Conservation (phyloP, 2,888 invertebrate species). For the Pogonocherus hispidulus region DNA sequence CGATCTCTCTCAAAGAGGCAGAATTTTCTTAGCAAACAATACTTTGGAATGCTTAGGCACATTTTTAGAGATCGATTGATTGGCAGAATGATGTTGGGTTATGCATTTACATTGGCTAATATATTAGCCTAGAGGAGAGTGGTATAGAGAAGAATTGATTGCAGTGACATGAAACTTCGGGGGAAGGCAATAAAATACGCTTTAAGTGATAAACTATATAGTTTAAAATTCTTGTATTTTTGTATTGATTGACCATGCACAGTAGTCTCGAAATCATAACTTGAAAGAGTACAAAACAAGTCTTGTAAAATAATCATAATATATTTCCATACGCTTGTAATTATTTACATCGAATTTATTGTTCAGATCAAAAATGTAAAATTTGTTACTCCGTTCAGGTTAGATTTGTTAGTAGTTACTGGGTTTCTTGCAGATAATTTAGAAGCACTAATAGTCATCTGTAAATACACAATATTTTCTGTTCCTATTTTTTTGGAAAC, state of each 20-base stretch:
- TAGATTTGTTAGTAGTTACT: neutral
- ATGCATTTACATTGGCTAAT: neutral
- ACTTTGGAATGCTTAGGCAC: too few species aligned
- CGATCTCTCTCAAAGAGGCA: neutral
- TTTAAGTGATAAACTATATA: constrained; percentile 58
- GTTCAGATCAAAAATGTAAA: neutral
- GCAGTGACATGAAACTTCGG: constrained; percentile 58
- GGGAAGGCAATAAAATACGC: constrained; percentile 69
- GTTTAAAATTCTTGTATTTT: constrained; percentile 43
- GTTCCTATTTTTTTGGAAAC: constrained; percentile 41
- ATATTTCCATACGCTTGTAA: neutral
- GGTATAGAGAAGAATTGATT: constrained; percentile 44
- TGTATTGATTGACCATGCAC: constrained; percentile 19
- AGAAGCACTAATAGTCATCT: constrained; percentile 48
- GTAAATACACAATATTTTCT: constrained; percentile 47
- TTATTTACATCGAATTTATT: neutral
- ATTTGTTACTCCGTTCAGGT: neutral
- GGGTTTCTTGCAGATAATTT: constrained; percentile 25
- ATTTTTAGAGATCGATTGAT: neutral
- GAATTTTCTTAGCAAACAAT: neutral
- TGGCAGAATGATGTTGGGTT: neutral
- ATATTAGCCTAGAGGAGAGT: constrained; percentile 12
- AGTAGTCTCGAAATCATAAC: constrained; percentile 1
- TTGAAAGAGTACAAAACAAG: neutral
- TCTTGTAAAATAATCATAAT: neutral